A percentile compares a stretch with the other conserved stretches of the same genome.
These are phyloP conservation scores for Cyaniris semiargus DNA, from an alignment of 2,888 invertebrate genomes.

Conservation along the genomic window DNA sequence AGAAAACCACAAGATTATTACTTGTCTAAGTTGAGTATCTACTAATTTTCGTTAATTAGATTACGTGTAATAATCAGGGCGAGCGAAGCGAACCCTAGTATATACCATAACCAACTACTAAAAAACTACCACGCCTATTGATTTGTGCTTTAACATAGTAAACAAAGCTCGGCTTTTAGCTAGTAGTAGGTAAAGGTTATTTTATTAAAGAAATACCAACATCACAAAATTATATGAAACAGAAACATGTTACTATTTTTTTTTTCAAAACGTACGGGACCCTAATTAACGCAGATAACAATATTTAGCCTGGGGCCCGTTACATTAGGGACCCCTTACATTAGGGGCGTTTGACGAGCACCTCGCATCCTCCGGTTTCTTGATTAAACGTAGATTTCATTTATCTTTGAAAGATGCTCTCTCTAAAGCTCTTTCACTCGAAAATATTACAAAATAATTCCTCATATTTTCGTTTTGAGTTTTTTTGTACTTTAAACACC, in stretches of 20 bases:
- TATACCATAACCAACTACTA: no score
- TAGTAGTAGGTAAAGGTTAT: no score
- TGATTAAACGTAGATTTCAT: constrained; percentile 40
- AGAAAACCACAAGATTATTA: no score
- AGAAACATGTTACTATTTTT: constrained; percentile 10
- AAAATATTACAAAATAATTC: constrained; percentile 29
- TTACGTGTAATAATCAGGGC: no score
- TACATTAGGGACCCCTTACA: neutral
- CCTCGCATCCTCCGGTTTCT: constrained; percentile 38
- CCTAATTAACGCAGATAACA: constrained; percentile 39
- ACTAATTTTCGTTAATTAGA: no score
- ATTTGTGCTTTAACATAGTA: no score
- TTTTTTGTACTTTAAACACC: neutral
- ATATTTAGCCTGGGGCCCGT: constrained; percentile 38
- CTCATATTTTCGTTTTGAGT: constrained; percentile 11
- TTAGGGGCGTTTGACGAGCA: constrained; percentile 37
- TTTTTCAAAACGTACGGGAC: constrained; percentile 12
- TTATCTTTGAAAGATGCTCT: constrained; percentile 32
- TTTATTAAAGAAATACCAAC: neutral
- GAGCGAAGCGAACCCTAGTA: no score
- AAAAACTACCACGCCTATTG: no score
- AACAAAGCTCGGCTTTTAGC: no score
- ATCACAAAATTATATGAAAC: no score
- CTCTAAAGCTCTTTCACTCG: constrained; percentile 22
- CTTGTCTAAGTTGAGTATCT: no score